Conservation (phyloP, 2,888 invertebrate genomes). For the Heliconius ismenius region DNA sequence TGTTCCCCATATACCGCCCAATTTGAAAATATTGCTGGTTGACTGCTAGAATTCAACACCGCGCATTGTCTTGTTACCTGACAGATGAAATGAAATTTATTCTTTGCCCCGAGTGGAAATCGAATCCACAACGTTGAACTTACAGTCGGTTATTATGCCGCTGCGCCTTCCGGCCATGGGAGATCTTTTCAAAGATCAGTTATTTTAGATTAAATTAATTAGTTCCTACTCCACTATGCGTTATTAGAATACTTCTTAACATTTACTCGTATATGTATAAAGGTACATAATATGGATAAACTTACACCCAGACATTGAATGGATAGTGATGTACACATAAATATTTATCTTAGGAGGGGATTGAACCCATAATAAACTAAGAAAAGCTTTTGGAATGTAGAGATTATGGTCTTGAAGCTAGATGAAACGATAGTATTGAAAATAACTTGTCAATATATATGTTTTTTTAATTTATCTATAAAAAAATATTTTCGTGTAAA, state of each 20-base stretch:
- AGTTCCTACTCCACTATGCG: not conserved
- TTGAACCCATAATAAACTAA: slow-evolving; percentile 11
- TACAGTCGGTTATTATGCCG: too few relatives aligned
- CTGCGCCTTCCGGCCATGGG: too few relatives aligned
- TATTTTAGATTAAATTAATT: not conserved
- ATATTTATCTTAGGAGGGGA: slow-evolving; percentile 6
- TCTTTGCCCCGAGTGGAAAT: too few relatives aligned
- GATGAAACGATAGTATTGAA: not conserved
- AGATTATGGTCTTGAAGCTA: not conserved
- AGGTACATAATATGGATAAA: not conserved
- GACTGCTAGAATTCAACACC: not conserved
- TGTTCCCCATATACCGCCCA: not conserved
- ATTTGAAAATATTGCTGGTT: not conserved
- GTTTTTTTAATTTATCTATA: too few relatives aligned
- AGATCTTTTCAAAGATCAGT: too few relatives aligned
- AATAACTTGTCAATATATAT: not conserved
- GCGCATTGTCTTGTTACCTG: too few relatives aligned
- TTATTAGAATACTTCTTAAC: not conserved
- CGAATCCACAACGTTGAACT: too few relatives aligned
- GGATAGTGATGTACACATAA: slow-evolving; percentile 11
- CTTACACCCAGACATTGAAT: not conserved
- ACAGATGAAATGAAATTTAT: not conserved
- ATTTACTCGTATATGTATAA: not conserved
- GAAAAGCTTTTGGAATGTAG: slow-evolving; percentile 1
- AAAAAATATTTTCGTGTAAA: too few relatives aligned